phyloP scores from a whole-genome alignment of 1,140 invertebrate genomes.

The Limonius californicus region DNA sequence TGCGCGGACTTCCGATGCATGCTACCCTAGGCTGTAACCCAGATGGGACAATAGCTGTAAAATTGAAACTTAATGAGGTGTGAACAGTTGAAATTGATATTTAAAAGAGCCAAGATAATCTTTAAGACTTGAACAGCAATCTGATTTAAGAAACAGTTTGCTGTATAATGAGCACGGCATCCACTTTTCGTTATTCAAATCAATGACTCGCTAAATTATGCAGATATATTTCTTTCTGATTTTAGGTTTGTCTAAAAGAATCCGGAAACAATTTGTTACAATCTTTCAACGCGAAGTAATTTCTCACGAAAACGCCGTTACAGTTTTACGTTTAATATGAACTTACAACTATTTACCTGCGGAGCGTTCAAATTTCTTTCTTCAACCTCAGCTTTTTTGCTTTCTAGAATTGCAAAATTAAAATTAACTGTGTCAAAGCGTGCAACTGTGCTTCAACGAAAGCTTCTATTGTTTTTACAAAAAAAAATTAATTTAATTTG shows the following conservation, averaged over 20 bases:
- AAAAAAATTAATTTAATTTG: no score
- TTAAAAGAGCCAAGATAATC: slow-evolving; percentile 49
- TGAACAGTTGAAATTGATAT: slow-evolving; percentile 49
- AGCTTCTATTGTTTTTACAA: no score
- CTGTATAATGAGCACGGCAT: slow-evolving; percentile 43
- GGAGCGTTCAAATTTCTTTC: no score
- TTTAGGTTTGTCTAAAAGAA: slow-evolving; percentile 10
- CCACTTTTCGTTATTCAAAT: slow-evolving; percentile 42
- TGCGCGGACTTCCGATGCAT: slow-evolving; percentile 42
- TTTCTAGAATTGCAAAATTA: no score
- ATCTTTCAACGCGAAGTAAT: background rate
- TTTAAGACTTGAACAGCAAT: slow-evolving; percentile 44
- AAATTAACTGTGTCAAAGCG: no score
- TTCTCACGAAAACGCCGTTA: no score
- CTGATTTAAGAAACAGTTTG: slow-evolving; percentile 47
- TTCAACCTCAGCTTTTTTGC: no score
- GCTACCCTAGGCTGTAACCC: slow-evolving; percentile 44
- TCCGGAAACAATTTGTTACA: slow-evolving; percentile 4
- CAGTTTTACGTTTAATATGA: no score
- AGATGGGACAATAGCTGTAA: slow-evolving; percentile 50
- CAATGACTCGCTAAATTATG: slow-evolving; percentile 45
- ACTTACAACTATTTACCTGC: no score
- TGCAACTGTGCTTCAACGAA: no score
- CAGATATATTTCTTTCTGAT: slow-evolving; percentile 13
- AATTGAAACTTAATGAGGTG: slow-evolving; percentile 50